Conservation (phyloP, 2,113 vertebrate genomes). For the Promerops cafer region DNA sequence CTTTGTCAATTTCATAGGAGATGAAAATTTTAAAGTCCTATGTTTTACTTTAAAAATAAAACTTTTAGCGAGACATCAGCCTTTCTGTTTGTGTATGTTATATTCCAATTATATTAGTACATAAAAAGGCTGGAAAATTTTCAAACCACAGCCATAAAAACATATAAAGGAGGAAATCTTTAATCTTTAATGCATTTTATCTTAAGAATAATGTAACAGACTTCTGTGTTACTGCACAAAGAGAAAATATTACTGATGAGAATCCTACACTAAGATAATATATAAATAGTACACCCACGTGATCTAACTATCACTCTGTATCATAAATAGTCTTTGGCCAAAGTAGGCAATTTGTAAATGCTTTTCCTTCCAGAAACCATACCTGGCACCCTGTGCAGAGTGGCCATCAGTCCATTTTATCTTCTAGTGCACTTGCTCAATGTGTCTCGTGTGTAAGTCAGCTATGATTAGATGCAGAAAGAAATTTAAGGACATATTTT, state of each 20-base stretch:
- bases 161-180: accelerated
- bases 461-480: neutral
- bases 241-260: neutral
- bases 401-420: too few relatives aligned
- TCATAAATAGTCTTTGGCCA: neutral
- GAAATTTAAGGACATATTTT: neutral
- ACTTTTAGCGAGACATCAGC: accelerated
- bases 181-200: neutral
- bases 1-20: neutral
- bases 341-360: neutral
- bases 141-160: neutral
- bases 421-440: neutral
- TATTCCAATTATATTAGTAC: neutral
- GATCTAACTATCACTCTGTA: neutral
- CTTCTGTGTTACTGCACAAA: neutral
- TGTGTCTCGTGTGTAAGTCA: neutral
- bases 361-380: neutral
- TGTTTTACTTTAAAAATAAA: neutral
- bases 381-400: neutral
- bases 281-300: neutral
- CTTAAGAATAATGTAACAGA: neutral
- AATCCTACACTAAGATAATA: neutral
- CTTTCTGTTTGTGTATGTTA: neutral
- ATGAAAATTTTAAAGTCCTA: neutral
- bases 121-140: neutral